phyloP scores from a whole-genome alignment of 2,113 vertebrate species.

The Galeopterus variegatus region DNA sequence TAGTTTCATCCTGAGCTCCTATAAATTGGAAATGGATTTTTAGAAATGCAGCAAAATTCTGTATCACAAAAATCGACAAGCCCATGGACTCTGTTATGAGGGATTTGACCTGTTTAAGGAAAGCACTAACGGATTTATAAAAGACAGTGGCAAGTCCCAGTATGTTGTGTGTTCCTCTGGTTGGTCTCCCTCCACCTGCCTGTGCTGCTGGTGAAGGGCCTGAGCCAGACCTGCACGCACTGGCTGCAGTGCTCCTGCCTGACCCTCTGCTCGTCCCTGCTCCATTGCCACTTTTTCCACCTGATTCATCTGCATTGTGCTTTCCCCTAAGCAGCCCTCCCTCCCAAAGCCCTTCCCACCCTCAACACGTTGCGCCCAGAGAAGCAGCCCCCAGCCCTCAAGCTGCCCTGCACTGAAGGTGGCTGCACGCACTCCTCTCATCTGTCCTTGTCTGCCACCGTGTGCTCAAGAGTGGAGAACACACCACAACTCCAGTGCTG shows the following conservation, averaged over 20 bases:
- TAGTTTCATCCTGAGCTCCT: conserved; percentile 56
- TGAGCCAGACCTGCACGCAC: fast-evolving
- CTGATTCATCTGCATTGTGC: background rate
- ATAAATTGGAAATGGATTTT: conserved; percentile 78
- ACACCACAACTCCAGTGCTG: background rate
- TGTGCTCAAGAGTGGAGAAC: background rate
- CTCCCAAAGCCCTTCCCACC: background rate
- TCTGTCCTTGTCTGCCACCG: background rate
- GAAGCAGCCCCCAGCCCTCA: background rate
- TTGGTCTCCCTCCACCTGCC: background rate
- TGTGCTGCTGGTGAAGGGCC: too few relatives aligned
- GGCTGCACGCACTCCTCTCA: fast-evolving
- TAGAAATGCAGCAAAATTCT: conserved; percentile 62
- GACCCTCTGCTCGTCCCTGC: background rate
- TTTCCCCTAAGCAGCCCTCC: too few relatives aligned
- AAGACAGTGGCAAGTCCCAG: background rate
- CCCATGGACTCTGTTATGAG: background rate
- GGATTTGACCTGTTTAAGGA: conserved; percentile 53
- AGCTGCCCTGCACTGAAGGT: fast-evolving
- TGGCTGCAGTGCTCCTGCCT: background rate
- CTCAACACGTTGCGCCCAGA: background rate
- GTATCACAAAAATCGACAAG: conserved; percentile 56
- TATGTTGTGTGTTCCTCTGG: background rate
- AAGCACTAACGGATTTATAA: background rate
- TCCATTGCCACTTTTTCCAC: fast-evolving